Percentiles rank a stretch among this genome's conserved stretches.
Evolutionary conservation across 2,797 vertebrate species (phyloP).

Genomic region (Mormyrops attenuatus): DNA sequence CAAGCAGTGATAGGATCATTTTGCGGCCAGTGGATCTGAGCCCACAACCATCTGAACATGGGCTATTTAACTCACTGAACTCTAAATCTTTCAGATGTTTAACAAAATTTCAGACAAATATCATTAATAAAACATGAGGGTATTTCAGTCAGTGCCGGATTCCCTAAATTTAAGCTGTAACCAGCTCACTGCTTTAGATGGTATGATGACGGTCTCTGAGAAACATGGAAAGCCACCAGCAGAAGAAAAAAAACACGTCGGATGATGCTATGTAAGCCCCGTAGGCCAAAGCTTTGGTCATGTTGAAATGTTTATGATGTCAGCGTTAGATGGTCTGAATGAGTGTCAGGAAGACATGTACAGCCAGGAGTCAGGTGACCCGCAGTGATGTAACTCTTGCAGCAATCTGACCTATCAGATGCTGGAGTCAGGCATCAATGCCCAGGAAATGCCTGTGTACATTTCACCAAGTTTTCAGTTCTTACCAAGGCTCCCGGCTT

Average conservation of each 20-base stretch:
- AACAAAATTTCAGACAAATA: constrained; percentile 78
- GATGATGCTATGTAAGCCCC: neutral
- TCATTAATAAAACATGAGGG: constrained; percentile 77
- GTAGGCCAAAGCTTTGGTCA: neutral
- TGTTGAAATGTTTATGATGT: neutral
- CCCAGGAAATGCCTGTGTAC: neutral
- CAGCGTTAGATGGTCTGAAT: neutral
- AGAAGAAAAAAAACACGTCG: neutral
- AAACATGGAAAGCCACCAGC: neutral
- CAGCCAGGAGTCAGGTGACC: neutral
- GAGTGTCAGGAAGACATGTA: neutral
- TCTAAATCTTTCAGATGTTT: constrained; percentile 59
- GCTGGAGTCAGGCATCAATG: neutral
- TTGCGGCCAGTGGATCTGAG: neutral
- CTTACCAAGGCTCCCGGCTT: neutral
- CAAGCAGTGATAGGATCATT: neutral
- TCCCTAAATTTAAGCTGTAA: neutral
- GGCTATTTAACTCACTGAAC: neutral
- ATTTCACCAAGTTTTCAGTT: neutral
- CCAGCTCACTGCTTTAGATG: neutral
- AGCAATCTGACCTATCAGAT: neutral
- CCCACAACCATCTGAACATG: neutral
- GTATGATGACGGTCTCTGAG: neutral
- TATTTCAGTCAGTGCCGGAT: neutral
- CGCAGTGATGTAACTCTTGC: neutral